Base-by-base conservation (phyloP, 2,797 vertebrate species). In the Meda fulgida region DNA sequence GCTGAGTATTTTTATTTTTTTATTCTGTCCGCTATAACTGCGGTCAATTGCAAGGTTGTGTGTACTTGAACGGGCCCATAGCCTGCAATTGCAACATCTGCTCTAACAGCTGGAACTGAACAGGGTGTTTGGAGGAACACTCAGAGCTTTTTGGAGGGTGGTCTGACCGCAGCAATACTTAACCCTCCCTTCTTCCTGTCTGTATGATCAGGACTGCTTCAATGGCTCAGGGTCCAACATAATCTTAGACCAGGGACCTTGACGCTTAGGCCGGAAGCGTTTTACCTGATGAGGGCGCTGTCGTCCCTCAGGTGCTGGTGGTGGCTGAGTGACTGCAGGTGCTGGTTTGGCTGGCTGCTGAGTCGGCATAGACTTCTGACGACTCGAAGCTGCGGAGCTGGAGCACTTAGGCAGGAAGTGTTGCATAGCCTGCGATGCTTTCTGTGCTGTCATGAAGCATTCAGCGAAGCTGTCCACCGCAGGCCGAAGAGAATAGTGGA, bases 381-480 rank as follows among this genome's bases (percentile, higher is more conserved):
- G 3, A 58, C 55, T n/a, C 21, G 8, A 23, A n/a, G 55, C 55
- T n/a, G 9, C 14, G 18, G 26, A 4, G 29, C 7, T 38, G 36
- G 36, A 7, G 1, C 1, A 8, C 36, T 38, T 38, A 38, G 36
- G 7, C 36, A 38, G 60, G 26, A 63, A 63, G 26, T 63, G 26
- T 63, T 0, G 2, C 13, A 16, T 63, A 9, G 23, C 21, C 9
- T 58, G 23, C 21, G 10, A n/a, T 9, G 4, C 10, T 9, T n/a
- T 58, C 55, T 58, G 11, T 0, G 2, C 13, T 10, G 11, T 4
- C 0, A 4, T 63, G n/a, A 26, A 29, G 1, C 1, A 5, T 2
- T 29, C 60, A 4, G 13, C 2, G 5, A 63, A 29, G 10, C 13
- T 2, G 5, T 29, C 4, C 4, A 29, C 13, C 1, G 13, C 60